A percentile compares a stretch with the other conserved stretches of the same genome.
phyloP scores from a whole-genome alignment of 2,888 invertebrate species.

The Machimus atricapillus region DNA sequence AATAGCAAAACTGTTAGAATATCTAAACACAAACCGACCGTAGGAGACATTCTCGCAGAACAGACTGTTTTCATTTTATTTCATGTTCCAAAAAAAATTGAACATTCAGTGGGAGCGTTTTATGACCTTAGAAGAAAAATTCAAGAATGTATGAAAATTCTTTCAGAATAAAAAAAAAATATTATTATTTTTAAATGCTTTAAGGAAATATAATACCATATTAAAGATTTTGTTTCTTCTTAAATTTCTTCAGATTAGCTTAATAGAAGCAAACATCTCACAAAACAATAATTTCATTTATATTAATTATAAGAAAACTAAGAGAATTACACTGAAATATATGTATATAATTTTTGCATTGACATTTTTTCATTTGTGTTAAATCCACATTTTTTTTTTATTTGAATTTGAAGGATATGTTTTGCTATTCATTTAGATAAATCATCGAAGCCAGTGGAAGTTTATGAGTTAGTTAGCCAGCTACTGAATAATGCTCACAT shows the following conservation, averaged over 20 bases:
- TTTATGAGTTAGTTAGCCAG: conserved; percentile 33
- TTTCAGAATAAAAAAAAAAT: background rate
- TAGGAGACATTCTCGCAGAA: background rate
- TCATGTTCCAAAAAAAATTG: background rate
- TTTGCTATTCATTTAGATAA: conserved; percentile 36
- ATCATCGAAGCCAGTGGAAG: conserved; percentile 18
- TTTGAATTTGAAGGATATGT: background rate
- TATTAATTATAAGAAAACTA: background rate
- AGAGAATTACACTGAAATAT: background rate
- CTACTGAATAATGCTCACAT: conserved; percentile 10
- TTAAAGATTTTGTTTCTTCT: too few species aligned
- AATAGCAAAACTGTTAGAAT: background rate
- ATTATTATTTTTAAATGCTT: background rate
- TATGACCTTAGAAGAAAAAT: background rate
- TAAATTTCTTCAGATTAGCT: background rate
- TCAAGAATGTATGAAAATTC: background rate
- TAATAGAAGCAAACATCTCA: background rate
- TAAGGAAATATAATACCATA: too few species aligned
- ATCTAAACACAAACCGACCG: background rate
- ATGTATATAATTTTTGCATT: background rate
- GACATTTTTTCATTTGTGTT: too few species aligned
- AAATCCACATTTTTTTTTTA: background rate
- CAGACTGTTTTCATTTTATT: background rate
- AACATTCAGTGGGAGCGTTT: background rate
- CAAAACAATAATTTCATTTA: background rate